These are phyloP conservation scores for Lasiommata megera DNA, from an alignment of 2,888 invertebrate species.

Conservation along the genomic window DNA sequence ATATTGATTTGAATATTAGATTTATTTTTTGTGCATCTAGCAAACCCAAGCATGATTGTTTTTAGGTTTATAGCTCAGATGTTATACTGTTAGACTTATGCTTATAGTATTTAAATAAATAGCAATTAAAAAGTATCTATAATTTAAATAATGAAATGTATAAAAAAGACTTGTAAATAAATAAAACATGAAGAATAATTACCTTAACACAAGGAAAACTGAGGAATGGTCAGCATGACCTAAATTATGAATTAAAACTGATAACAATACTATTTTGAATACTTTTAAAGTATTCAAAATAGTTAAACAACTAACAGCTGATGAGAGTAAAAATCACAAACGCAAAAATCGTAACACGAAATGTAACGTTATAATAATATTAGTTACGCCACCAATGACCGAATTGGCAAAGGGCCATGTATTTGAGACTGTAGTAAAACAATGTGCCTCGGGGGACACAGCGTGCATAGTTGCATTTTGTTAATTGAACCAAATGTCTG, in stretches of 20 bases:
- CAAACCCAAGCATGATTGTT: no score
- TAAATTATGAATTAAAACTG: background rate
- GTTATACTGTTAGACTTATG: no score
- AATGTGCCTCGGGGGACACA: background rate
- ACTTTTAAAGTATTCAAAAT: background rate
- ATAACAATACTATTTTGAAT: no score
- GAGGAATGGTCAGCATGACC: background rate
- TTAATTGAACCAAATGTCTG: conserved; percentile 58
- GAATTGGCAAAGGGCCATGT: conserved; percentile 73
- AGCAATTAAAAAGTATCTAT: no score
- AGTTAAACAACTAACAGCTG: background rate
- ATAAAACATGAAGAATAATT: background rate
- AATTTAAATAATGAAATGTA: no score
- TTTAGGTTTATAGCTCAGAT: no score
- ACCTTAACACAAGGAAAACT: background rate
- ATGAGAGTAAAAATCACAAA: background rate
- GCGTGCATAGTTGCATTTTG: conserved; percentile 8
- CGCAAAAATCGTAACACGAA: background rate
- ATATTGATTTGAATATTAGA: no score
- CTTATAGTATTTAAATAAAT: no score
- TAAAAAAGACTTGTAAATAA: no score
- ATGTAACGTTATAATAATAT: conserved; percentile 9
- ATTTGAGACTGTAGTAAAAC: conserved; percentile 30
- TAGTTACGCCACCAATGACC: conserved; percentile 49
- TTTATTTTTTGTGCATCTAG: no score